phyloP scores from a whole-genome alignment of 1,140 invertebrate species.

The Aphidius ervi region DNA sequence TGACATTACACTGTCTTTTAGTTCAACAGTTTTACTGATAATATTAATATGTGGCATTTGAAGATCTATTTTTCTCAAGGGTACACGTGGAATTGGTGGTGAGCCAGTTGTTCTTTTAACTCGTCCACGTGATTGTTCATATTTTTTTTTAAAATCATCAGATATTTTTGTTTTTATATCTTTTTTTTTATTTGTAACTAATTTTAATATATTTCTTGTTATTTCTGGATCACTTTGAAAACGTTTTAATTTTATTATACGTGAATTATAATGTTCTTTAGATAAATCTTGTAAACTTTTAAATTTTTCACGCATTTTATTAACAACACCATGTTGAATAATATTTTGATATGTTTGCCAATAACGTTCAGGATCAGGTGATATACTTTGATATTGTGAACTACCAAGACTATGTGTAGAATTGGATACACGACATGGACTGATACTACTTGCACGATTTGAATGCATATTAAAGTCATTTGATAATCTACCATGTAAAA shows the following conservation, averaged over 20 bases:
- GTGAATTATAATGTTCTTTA: conserved; percentile 20
- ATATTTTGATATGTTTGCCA: conserved; percentile 67
- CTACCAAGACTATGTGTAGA: conserved; percentile 62
- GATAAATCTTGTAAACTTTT: conserved; percentile 61
- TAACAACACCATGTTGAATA: conserved; percentile 71
- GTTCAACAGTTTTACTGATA: conserved; percentile 74
- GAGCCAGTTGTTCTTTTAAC: conserved; percentile 54
- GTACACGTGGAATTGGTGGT: conserved; percentile 61
- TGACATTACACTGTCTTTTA: conserved; percentile 53
- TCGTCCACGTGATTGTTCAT: conserved; percentile 55
- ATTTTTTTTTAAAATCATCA: conserved; percentile 61
- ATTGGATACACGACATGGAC: conserved; percentile 43
- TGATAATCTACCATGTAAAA: conserved; percentile 26
- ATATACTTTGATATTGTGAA: conserved; percentile 61
- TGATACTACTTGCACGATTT: conserved; percentile 45
- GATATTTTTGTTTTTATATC: conserved; percentile 54
- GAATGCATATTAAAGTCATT: conserved; percentile 33
- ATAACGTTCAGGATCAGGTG: conserved; percentile 66
- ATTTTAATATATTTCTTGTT: conserved; percentile 56
- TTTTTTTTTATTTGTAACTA: conserved; percentile 47
- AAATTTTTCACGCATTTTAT: conserved; percentile 67
- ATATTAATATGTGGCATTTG: conserved; percentile 85
- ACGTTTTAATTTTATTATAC: conserved; percentile 53
- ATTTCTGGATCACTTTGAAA: conserved; percentile 75
- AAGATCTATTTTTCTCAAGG: conserved; percentile 64